Evolutionary conservation across 2,113 vertebrate genomes (phyloP).

Genomic region (Thomomys bottae): DNA sequence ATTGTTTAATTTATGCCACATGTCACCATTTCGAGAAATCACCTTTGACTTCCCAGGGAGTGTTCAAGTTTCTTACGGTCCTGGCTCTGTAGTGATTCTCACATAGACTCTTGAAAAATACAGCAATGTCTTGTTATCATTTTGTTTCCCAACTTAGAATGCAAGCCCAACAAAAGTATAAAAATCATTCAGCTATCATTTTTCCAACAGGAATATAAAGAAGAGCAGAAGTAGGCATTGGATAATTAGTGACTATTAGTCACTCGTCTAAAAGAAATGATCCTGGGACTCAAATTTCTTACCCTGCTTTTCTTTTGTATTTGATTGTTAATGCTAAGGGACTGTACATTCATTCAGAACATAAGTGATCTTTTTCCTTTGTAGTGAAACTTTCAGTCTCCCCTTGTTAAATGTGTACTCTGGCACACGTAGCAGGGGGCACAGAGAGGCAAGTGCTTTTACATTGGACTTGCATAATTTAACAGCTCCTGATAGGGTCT

Average conservation of each 20-base stretch:
- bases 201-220: neutral
- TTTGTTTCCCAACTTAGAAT: slow-evolving; percentile 20
- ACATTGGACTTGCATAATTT: neutral
- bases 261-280: neutral
- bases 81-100: neutral
- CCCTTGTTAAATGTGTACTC: neutral
- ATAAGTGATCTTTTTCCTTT: neutral
- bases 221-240: neutral
- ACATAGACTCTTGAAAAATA: neutral
- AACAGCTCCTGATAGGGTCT: neutral
- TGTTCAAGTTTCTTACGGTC: neutral
- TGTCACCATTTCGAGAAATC: neutral
- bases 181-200: neutral
- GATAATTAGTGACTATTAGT: neutral
- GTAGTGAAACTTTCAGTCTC: neutral
- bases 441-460: neutral
- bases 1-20: slow-evolving; percentile 12
- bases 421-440: neutral
- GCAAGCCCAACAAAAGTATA: neutral
- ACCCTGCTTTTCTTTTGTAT: neutral
- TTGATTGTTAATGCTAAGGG: too few species aligned
- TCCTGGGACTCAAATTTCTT: neutral
- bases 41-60: neutral
- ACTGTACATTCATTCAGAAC: too few species aligned
- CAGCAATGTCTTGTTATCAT: neutral